These are phyloP conservation scores for Drosophila pegasa DNA, from an alignment of 2,888 invertebrate species.

Conservation along the genomic window DNA sequence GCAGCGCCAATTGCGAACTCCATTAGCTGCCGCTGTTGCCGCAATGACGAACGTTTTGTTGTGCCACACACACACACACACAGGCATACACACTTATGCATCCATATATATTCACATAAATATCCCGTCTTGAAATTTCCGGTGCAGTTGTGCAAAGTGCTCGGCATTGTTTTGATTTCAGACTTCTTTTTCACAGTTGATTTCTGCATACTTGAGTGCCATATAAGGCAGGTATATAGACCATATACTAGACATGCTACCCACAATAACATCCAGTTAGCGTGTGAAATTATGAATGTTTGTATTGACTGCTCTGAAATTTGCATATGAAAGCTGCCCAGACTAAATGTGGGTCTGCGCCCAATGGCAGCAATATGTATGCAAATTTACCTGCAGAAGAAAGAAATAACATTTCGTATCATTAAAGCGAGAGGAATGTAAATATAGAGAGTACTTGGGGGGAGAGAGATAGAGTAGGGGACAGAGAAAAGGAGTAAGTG, in stretches of 20 bases:
- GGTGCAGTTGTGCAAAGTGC: constrained; percentile 67
- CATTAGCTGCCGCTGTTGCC: constrained; percentile 64
- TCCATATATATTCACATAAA: not conserved
- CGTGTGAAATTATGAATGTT: constrained; percentile 53
- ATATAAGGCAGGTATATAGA: constrained; percentile 9
- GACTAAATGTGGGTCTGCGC: constrained; percentile 22
- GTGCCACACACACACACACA: constrained; percentile 12
- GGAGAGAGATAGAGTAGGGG: not conserved
- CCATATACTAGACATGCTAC: not conserved
- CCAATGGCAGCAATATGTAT: constrained; percentile 7
- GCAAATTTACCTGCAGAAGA: constrained; percentile 11
- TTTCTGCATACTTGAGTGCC: constrained; percentile 40
- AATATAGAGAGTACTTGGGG: too few relatives aligned
- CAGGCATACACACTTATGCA: not conserved
- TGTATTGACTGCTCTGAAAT: constrained; percentile 23
- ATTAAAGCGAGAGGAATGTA: not conserved
- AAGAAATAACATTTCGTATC: constrained; percentile 2
- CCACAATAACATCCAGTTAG: constrained; percentile 14
- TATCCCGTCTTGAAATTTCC: constrained; percentile 52
- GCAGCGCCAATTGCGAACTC: constrained; percentile 32
- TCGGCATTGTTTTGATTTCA: constrained; percentile 66
- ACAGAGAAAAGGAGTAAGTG: not conserved
- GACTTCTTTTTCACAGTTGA: constrained; percentile 46
- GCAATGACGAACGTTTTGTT: constrained; percentile 67
- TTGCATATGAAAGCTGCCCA: constrained; percentile 46